These are phyloP conservation scores for Bicyclus anynana DNA, from an alignment of 1,140 invertebrate genomes.

Conservation along the genomic window DNA sequence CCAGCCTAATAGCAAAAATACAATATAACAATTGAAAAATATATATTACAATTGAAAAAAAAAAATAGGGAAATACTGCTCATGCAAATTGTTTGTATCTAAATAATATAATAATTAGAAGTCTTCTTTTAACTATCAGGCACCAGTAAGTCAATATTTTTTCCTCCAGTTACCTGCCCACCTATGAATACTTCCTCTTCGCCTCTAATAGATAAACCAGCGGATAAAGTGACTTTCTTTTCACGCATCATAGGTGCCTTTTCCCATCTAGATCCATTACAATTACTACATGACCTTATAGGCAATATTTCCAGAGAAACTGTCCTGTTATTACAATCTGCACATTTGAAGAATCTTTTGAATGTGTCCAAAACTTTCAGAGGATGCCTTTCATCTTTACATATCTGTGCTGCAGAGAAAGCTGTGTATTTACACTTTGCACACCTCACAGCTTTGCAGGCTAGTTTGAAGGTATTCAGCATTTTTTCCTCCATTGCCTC, in stretches of 20 bases:
- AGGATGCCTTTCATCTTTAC: constrained; percentile 88
- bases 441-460: constrained; percentile 92
- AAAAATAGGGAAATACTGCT: too few species aligned
- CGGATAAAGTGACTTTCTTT: constrained; percentile 76
- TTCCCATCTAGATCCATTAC: constrained; percentile 85
- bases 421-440: constrained; percentile 93
- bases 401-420: constrained; percentile 89
- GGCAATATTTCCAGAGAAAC: constrained; percentile 88
- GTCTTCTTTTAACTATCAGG: constrained; percentile 55
- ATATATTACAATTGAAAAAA: too few species aligned
- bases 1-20: too few species aligned
- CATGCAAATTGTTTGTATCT: too few species aligned
- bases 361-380: constrained; percentile 86
- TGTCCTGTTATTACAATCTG: constrained; percentile 90
- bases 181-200: constrained; percentile 85
- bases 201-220: constrained; percentile 82
- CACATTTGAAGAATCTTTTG: constrained; percentile 95
- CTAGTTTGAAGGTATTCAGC: constrained; percentile 88
- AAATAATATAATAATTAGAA: too few species aligned
- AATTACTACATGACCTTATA: constrained; percentile 86
- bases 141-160: constrained; percentile 84
- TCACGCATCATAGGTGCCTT: constrained; percentile 89
- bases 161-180: constrained; percentile 71
- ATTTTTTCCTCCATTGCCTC: constrained; percentile 96
- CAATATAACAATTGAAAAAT: too few species aligned